Evolutionary conservation across 92 coral and sea anemone genomes (phyloP), one percentile per base, ranked within the genome.

Genomic region (Phenganax stokvisi): DNA sequence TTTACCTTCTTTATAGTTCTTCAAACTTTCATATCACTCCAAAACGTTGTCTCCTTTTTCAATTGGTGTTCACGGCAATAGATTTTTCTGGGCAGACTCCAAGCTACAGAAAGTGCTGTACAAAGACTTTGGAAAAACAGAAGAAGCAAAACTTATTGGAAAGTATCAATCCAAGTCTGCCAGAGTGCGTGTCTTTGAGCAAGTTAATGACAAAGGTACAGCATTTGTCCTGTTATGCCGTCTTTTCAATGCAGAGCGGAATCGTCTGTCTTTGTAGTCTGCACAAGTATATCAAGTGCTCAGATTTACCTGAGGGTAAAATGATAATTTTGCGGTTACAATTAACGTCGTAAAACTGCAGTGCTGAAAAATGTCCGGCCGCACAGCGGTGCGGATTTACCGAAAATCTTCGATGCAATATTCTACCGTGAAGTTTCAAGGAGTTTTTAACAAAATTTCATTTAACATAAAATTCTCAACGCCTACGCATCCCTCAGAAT

Each of bases 21-120:
- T 27, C 15, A 79, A 79, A 53, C 30, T 79, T 67, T 79, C 83
- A 10, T 54, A 79, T 31, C 71, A 79, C 53, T 63, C 83, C 17
- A 27, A 16, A 64, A 63, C 73, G 17, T 79, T 79, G 74, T 8
- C 57, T 29, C 83, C 74, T 7, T 79, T 79, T 52, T 63, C 83
- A 9, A 63, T 79, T 53, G 83, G 72, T 51, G 71, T 79, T 79
- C 25, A 64, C 27, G 62, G 63, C n/a, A 64, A 79, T 54, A 51
- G 51, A 7, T 63, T 79, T 3, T 79, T 60, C 16, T 79, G 83
- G 83, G 56, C 74, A 15, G 83, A 79, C 54, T 47, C 58, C 9
- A 79, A 52, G 16, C 27, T 79, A 60, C 63, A 64, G 69, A 79
- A 79, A 29, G 74, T 79, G 13, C 6, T 79, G 63, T 17, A 13